These are phyloP conservation scores for Odontamblyopus lacepedii DNA, from an alignment of 2,797 vertebrate species.

Conservation along the genomic window DNA sequence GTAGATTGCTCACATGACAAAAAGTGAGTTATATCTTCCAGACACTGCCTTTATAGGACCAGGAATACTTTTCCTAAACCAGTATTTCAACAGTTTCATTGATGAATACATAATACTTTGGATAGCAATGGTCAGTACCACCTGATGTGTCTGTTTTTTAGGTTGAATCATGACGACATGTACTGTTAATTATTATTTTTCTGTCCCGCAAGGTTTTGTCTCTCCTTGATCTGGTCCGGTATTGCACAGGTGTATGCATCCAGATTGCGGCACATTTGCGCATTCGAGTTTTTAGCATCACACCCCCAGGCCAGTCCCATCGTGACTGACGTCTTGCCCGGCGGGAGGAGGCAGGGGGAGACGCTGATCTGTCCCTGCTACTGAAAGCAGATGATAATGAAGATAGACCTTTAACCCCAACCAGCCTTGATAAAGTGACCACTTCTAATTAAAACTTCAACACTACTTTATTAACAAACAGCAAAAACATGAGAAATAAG, in stretches of 20 bases:
- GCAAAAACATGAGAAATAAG: constrained; percentile 11
- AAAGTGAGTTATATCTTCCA: constrained; percentile 91
- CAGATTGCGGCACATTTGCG: constrained; percentile 94
- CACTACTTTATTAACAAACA: constrained; percentile 36
- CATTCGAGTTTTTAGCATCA: constrained; percentile 93
- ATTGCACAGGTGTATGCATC: constrained; percentile 89
- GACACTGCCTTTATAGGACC: constrained; percentile 95
- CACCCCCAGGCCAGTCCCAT: constrained; percentile 81
- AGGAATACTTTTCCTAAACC: constrained; percentile 94
- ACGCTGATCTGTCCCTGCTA: constrained; percentile 66
- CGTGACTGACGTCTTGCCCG: constrained; percentile 89
- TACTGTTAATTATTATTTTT: not conserved
- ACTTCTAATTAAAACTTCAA: constrained; percentile 65
- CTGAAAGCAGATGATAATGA: constrained; percentile 77
- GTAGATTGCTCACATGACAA: constrained; percentile 97
- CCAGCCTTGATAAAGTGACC: constrained; percentile 78
- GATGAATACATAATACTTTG: constrained; percentile 93
- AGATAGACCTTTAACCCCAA: constrained; percentile 54
- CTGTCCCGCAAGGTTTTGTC: constrained; percentile 86
- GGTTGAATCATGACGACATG: not conserved
- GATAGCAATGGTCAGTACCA: constrained; percentile 89
- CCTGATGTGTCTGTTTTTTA: not conserved
- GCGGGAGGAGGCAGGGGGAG: constrained; percentile 84
- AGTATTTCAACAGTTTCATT: constrained; percentile 95
- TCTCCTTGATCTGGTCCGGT: constrained; percentile 87